A percentile compares a stretch with the other conserved stretches of the same genome.
These are phyloP conservation scores for Elephantulus edwardii DNA, from an alignment of 2,113 vertebrate genomes.

Conservation along the genomic window DNA sequence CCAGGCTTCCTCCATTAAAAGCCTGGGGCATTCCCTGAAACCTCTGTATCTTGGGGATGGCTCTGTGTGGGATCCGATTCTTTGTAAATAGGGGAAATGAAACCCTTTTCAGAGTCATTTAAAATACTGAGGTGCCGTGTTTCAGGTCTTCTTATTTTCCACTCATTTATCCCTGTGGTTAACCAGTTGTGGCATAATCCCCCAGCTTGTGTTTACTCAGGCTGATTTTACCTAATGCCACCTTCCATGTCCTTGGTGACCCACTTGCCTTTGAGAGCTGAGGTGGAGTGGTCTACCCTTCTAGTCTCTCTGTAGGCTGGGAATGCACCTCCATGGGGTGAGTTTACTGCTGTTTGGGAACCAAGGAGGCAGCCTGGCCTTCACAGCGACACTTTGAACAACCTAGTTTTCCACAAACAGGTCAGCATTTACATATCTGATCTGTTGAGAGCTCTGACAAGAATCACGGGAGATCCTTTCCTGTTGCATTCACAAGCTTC, in stretches of 20 bases:
- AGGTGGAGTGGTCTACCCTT: conserved; percentile 39
- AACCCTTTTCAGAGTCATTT: neutral
- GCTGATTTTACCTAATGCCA: neutral
- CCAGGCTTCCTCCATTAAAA: neutral
- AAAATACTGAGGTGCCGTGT: neutral
- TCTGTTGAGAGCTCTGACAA: conserved; percentile 60
- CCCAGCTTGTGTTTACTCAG: neutral
- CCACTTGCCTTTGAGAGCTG: neutral
- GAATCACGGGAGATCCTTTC: conserved; percentile 50
- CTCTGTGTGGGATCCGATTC: conserved; percentile 10
- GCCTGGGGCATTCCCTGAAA: neutral
- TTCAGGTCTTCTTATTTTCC: conserved; percentile 12
- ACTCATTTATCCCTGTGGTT: neutral
- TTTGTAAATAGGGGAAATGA: conserved; percentile 27
- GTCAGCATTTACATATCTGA: conserved; percentile 69
- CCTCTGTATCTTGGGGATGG: neutral
- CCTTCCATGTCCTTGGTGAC: neutral
- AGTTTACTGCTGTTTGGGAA: conserved; percentile 76
- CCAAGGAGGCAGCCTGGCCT: conserved; percentile 41
- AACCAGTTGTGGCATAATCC: neutral
- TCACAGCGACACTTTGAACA: conserved; percentile 72
- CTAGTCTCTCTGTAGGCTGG: conserved; percentile 67
- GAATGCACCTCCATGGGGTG: conserved; percentile 57
- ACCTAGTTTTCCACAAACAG: conserved; percentile 73
- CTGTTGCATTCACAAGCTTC: conserved; percentile 43